These are phyloP conservation scores for Chloroclysta siterata DNA, from an alignment of 2,888 invertebrate genomes.

Conservation along the genomic window DNA sequence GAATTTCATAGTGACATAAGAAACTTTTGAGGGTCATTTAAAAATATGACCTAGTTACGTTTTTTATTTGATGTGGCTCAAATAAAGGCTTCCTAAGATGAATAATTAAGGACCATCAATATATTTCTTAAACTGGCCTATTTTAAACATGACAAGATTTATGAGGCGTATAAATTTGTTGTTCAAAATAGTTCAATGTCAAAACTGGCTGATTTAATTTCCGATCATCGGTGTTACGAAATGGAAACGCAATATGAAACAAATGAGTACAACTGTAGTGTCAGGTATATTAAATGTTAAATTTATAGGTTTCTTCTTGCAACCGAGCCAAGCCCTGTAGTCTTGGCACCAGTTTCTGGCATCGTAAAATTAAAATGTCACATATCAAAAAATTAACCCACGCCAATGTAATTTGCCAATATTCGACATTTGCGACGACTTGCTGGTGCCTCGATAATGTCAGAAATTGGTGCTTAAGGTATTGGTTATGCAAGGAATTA, in stretches of 20 bases:
- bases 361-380: background rate
- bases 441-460: background rate
- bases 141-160: background rate
- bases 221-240: constrained; percentile 35
- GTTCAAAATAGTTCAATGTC: constrained; percentile 7
- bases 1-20: constrained; percentile 6
- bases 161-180: background rate
- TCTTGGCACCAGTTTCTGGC: constrained; percentile 9
- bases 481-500: constrained; percentile 64
- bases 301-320: constrained; percentile 59
- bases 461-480: constrained; percentile 40
- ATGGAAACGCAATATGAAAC: constrained; percentile 43
- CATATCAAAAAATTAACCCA: background rate
- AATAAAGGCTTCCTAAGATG: background rate
- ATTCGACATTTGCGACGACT: background rate
- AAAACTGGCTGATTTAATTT: constrained; percentile 15
- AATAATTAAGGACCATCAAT: background rate
- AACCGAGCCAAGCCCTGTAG: constrained; percentile 50
- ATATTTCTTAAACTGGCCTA: background rate
- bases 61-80: background rate
- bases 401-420: background rate
- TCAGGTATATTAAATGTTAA: constrained; percentile 60
- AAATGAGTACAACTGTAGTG: constrained; percentile 55
- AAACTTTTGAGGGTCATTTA: constrained; percentile 15
- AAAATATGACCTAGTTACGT: background rate